Percentiles rank a stretch among this genome's conserved stretches.
Conservation (phyloP, 2,888 invertebrate genomes). For the Carpatolechia fugitivella region DNA sequence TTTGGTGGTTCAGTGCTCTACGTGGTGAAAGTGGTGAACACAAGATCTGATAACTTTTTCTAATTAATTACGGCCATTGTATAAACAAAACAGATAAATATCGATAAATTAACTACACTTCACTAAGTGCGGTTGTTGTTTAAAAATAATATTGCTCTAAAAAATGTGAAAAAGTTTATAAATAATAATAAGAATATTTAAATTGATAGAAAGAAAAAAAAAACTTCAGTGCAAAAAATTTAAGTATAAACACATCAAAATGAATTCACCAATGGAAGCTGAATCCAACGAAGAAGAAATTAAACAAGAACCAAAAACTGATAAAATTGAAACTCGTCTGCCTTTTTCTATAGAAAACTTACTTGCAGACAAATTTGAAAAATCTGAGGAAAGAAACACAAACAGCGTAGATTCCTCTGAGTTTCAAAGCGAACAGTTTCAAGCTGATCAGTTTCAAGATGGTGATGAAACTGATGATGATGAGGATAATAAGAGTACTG, state of each 20-base stretch:
- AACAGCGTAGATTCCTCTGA: conserved; percentile 28
- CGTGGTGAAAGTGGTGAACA: neutral
- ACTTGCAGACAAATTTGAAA: conserved; percentile 58
- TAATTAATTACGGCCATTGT: too few relatives aligned
- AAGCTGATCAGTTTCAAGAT: conserved; percentile 15
- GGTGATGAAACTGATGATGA: conserved; percentile 48
- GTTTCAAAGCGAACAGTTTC: conserved; percentile 25
- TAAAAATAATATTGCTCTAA: too few relatives aligned
- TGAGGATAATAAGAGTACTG: conserved; percentile 47
- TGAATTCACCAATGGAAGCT: conserved; percentile 21
- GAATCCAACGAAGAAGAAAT: conserved; percentile 43
- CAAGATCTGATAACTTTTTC: neutral
- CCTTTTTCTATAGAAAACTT: conserved; percentile 69
- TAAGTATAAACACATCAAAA: conserved; percentile 5
- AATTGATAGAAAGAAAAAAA: too few relatives aligned
- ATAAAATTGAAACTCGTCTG: conserved; percentile 53
- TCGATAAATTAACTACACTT: too few relatives aligned
- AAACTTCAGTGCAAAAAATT: too few relatives aligned
- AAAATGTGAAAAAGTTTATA: too few relatives aligned
- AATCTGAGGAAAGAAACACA: conserved; percentile 18
- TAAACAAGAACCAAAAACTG: conserved; percentile 36
- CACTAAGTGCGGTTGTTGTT: too few relatives aligned
- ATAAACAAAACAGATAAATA: too few relatives aligned
- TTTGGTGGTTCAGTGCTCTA: neutral
- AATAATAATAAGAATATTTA: too few relatives aligned